Conservation (phyloP, 2,797 vertebrate species). For the Echeneis naucrates region DNA sequence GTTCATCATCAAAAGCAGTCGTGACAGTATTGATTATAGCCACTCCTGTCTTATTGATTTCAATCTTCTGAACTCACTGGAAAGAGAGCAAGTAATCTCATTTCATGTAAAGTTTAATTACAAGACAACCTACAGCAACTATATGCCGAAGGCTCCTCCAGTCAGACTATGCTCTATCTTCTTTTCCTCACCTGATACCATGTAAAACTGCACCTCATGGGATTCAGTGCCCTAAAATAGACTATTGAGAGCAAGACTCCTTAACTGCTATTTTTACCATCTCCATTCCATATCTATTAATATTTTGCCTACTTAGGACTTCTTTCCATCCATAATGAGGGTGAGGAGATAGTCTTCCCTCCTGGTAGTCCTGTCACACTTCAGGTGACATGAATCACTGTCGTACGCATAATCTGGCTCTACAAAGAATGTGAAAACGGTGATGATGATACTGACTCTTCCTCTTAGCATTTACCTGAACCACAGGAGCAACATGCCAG, state of each 20-base stretch:
- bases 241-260: constrained; percentile 6
- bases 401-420: constrained; percentile 1
- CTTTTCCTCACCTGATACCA: constrained; percentile 27
- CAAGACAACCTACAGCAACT: not conserved
- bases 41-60: not conserved
- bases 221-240: constrained; percentile 42
- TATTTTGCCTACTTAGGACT: constrained; percentile 24
- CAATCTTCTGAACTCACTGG: not conserved
- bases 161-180: not conserved
- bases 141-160: constrained; percentile 1
- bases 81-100: not conserved
- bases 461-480: not conserved
- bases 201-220: constrained; percentile 36
- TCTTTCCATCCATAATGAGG: constrained; percentile 12
- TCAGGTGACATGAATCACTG: constrained; percentile 24
- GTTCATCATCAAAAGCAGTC: not conserved
- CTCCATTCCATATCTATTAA: constrained; percentile 16
- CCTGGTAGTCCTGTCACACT: constrained; percentile 9
- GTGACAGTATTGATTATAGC: not conserved
- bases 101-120: not conserved
- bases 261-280: constrained; percentile 32
- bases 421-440: constrained; percentile 6
- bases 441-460: constrained; percentile 3
- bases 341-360: constrained; percentile 11
- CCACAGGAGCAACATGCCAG: not conserved